These are phyloP conservation scores for Rugalucina vietnamica DNA, from an alignment of 2,888 invertebrate species.

Conservation along the genomic window DNA sequence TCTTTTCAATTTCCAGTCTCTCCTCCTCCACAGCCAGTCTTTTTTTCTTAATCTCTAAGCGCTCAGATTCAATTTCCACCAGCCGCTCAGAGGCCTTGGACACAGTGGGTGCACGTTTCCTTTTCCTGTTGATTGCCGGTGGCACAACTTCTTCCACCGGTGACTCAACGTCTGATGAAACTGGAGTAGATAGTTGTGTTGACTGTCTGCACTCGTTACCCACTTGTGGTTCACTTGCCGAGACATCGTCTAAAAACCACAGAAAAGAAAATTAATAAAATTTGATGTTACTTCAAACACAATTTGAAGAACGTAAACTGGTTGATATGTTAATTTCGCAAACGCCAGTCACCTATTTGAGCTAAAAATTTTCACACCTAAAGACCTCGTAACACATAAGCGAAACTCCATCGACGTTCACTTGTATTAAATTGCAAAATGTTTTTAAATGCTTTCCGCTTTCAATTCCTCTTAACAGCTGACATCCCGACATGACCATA, in stretches of 20 bases:
- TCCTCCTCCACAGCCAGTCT: neutral
- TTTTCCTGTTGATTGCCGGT: neutral
- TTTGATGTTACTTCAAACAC: neutral
- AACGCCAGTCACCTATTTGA: no score
- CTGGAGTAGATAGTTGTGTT: no score
- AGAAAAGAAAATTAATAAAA: neutral
- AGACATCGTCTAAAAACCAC: neutral
- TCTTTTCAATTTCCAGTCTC: neutral
- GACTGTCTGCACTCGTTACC: neutral
- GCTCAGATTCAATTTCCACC: neutral
- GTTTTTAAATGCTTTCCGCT: no score
- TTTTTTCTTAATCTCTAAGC: neutral
- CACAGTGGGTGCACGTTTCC: neutral
- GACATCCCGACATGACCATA: no score
- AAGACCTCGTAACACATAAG: no score
- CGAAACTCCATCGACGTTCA: no score
- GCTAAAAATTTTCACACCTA: no score
- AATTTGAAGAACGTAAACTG: neutral
- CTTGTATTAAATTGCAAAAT: no score
- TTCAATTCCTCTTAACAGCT: no score
- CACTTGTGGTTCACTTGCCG: neutral
- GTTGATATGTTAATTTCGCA: neutral
- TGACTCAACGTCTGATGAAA: neutral
- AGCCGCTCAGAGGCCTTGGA: neutral
- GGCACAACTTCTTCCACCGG: neutral